Percentiles rank a stretch among this genome's conserved stretches.
phyloP scores from a whole-genome alignment of 1,140 invertebrate species.

The Heliconius hewitsoni region DNA sequence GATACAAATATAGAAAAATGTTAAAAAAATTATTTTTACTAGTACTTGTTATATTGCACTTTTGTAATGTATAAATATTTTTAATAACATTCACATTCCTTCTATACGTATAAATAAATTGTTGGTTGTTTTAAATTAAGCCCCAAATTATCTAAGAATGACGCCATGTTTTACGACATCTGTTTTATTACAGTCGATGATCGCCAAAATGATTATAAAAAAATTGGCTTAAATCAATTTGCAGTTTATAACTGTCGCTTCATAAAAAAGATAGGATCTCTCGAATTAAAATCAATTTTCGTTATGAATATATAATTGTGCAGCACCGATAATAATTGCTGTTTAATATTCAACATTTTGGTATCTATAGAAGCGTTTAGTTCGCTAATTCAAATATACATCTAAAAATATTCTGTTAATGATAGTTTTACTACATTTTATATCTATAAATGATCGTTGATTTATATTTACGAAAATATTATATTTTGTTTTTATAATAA shows the following conservation, averaged over 20 bases:
- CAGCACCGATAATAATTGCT: slow-evolving; percentile 25
- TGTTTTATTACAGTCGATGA: slow-evolving; percentile 49
- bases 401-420: neutral
- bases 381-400: neutral
- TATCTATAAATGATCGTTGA: neutral
- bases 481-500: too few species aligned
- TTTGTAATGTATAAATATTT: too few species aligned
- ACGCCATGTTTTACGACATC: slow-evolving; percentile 53
- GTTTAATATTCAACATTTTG: slow-evolving; percentile 17
- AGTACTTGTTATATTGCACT: too few species aligned
- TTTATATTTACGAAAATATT: too few species aligned
- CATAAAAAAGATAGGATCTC: slow-evolving; percentile 34
- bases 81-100: too few species aligned
- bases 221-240: slow-evolving; percentile 40
- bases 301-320: slow-evolving; percentile 34
- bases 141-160: slow-evolving; percentile 28
- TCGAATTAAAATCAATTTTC: slow-evolving; percentile 38
- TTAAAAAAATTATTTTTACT: too few species aligned
- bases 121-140: neutral
- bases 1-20: too few species aligned
- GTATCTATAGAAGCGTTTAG: neutral
- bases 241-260: slow-evolving; percentile 38
- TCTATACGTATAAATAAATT: neutral
- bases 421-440: neutral
- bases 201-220: slow-evolving; percentile 27